These are phyloP conservation scores for Tetragonula carbonaria DNA, from an alignment of 2,888 invertebrate species.

Conservation along the genomic window DNA sequence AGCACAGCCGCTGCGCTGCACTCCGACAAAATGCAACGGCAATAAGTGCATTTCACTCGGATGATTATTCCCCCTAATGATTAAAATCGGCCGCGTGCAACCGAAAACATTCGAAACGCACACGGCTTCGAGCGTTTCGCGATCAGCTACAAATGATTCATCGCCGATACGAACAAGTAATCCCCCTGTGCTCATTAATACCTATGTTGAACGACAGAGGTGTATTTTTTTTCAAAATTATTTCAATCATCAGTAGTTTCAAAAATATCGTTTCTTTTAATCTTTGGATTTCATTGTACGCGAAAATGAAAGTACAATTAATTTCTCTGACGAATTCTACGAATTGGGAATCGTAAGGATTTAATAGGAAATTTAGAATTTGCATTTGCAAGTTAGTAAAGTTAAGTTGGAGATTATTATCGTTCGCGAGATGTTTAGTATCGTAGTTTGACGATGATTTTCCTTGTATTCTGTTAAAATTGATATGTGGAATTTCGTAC, in stretches of 20 bases:
- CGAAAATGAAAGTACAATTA: background rate
- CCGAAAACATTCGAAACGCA: conserved; percentile 5
- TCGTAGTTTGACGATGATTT: too few species aligned
- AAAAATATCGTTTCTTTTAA: background rate
- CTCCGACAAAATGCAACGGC: conserved; percentile 24
- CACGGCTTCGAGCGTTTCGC: background rate
- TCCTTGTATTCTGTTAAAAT: too few species aligned
- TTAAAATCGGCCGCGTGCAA: conserved; percentile 20
- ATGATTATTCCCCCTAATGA: conserved; percentile 32
- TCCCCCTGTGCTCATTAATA: background rate
- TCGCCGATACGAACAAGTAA: background rate
- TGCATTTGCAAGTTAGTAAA: too few species aligned
- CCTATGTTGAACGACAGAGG: too few species aligned
- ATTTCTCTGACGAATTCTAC: background rate
- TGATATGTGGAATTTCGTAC: too few species aligned
- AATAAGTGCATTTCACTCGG: background rate
- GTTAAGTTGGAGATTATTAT: too few species aligned
- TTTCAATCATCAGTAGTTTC: background rate
- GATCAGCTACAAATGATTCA: background rate
- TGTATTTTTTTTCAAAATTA: background rate
- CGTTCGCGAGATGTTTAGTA: too few species aligned
- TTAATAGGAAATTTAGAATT: too few species aligned
- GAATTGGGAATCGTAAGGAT: too few species aligned
- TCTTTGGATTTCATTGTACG: background rate
- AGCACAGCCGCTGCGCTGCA: background rate